A percentile compares a stretch with the other conserved stretches of the same genome.
These are phyloP conservation scores for Phrynosoma platyrhinos DNA, from an alignment of 2,113 vertebrate genomes.

Conservation along the genomic window DNA sequence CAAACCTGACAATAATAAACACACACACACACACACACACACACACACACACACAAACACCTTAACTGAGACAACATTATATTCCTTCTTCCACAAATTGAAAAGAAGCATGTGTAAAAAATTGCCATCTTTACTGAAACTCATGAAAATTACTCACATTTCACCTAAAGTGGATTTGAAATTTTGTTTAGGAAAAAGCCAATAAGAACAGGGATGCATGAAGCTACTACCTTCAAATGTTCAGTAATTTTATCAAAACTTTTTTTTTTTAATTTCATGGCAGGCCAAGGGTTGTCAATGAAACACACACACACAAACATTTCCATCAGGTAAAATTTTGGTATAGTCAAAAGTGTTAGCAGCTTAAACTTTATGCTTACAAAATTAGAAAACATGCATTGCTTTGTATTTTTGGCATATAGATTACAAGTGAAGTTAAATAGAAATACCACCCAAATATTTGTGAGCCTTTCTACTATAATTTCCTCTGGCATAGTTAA, in stretches of 20 bases:
- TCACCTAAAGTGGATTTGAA: neutral
- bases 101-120: neutral
- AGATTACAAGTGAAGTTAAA: conserved; percentile 63
- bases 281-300: no score
- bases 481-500: conserved; percentile 57
- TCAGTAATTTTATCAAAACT: neutral
- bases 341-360: conserved; percentile 25
- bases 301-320: neutral
- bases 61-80: neutral
- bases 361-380: conserved; percentile 48
- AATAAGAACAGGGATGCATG: neutral
- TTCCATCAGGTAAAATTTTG: neutral
- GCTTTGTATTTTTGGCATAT: conserved; percentile 61
- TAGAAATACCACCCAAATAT: conserved; percentile 7
- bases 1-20: no score
- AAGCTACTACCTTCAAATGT: no score
- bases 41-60: no score
- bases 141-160: neutral
- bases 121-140: neutral
- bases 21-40: no score
- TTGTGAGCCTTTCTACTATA: conserved; percentile 60
- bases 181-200: neutral
- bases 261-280: neutral
- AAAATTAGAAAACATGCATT: conserved; percentile 42
- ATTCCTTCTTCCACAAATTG: neutral